Percentiles rank a stretch among this genome's conserved stretches.
phyloP scores from a whole-genome alignment of 2,888 invertebrate species.

The Nemurella pictetii region DNA sequence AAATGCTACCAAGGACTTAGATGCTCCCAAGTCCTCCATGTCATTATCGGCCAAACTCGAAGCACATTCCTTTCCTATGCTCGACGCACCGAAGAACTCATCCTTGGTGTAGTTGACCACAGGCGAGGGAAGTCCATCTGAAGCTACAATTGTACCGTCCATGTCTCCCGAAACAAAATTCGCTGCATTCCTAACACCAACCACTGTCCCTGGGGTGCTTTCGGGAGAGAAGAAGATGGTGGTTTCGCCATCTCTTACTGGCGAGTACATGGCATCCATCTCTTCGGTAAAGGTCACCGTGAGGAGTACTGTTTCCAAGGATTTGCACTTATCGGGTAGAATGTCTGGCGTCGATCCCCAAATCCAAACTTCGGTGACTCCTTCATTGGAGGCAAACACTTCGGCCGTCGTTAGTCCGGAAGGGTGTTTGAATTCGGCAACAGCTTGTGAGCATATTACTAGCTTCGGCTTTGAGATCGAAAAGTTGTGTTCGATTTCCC shows the following conservation, averaged over 20 bases:
- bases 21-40: background rate
- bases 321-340: background rate
- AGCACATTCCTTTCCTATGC: no score
- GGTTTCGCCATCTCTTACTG: background rate
- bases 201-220: background rate
- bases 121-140: background rate
- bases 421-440: constrained; percentile 45
- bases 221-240: background rate
- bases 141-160: background rate
- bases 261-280: background rate
- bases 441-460: constrained; percentile 66
- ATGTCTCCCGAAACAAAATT: background rate
- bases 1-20: constrained; percentile 44
- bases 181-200: background rate
- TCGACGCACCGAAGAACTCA: no score
- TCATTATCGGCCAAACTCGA: no score
- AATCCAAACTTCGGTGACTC: constrained; percentile 3
- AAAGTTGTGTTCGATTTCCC: constrained; percentile 69
- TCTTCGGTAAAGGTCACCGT: background rate
- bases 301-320: background rate
- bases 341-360: background rate
- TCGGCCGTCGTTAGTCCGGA: background rate
- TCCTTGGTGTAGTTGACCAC: no score
- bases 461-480: constrained; percentile 70
- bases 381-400: background rate